phyloP scores from a whole-genome alignment of 2,888 invertebrate species.

The Hypomecis atomaria region DNA sequence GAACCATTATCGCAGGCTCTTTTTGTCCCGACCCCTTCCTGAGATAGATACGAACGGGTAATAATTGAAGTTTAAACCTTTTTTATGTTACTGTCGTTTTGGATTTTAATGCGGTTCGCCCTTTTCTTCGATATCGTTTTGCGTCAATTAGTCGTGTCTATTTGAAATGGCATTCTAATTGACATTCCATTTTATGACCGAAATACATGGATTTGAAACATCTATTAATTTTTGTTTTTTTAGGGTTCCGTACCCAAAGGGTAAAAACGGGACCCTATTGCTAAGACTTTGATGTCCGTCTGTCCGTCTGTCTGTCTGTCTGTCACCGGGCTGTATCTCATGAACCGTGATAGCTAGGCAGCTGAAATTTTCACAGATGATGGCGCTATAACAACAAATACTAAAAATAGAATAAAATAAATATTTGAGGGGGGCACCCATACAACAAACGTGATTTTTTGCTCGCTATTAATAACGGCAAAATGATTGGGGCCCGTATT shows the following conservation, averaged over 20 bases:
- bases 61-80: slow-evolving; percentile 77
- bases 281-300: no score
- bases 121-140: slow-evolving; percentile 64
- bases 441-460: no score
- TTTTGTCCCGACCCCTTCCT: slow-evolving; percentile 69
- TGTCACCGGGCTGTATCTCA: no score
- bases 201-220: neutral
- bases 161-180: slow-evolving; percentile 47
- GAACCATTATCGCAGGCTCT: slow-evolving; percentile 54
- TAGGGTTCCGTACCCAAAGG: neutral
- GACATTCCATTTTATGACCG: slow-evolving; percentile 7
- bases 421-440: no score
- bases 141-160: slow-evolving; percentile 62
- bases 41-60: slow-evolving; percentile 79
- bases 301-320: no score
- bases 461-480: no score
- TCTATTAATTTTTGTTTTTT: neutral
- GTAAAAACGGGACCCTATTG: no score
- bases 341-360: no score
- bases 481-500: no score
- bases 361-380: no score
- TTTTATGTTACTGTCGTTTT: slow-evolving; percentile 59
- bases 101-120: slow-evolving; percentile 66
- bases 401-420: no score
- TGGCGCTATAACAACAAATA: no score